Evolutionary conservation across 2,888 invertebrate species (phyloP), one percentile per base, ranked within the genome.

Genomic region (Caenorhabditis sp.): DNA sequence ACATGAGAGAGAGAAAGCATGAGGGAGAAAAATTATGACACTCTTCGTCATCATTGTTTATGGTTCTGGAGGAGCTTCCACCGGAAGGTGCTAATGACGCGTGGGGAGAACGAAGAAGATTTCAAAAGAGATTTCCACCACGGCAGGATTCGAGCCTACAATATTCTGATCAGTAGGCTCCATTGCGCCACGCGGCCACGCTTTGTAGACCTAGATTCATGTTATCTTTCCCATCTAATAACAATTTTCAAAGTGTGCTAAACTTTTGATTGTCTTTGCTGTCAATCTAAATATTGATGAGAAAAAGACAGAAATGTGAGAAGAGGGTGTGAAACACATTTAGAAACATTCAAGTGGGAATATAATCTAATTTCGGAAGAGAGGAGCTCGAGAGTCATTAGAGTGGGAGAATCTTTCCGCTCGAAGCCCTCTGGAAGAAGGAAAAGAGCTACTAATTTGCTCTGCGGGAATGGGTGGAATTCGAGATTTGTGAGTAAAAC

Each of bases 151-250:
- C 91, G 91, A 92, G 92, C 91, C 91, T 92, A 86, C 90, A 92
- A 92, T 92, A 90, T 92, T 91, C 91, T 89, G 92, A 88, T 92
- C 89, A 91, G 92, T 92, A 92, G 92, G 88, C 91, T 89, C 88
- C 89, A 88, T 87, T 88, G 87, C 87, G 88, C 89, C 87, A 88
- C 87, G 84, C 85, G 85, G 86, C 86, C 85, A 69, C 70, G n/a
- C n/a, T n/a, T n/a, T n/a, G n/a, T n/a, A n/a, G n/a, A n/a, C n/a
- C n/a, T n/a, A n/a, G n/a, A n/a, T n/a, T n/a, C n/a, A n/a, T n/a
- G n/a, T n/a, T n/a, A n/a, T n/a, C n/a, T n/a, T n/a, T n/a, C n/a
- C n/a, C n/a, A n/a, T n/a, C n/a, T n/a, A n/a, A n/a, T n/a, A n/a
- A n/a, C n/a, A n/a, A n/a, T n/a, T n/a, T n/a, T n/a, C n/a, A n/a